Evolutionary conservation across 2,113 vertebrate species (phyloP).

Genomic region (Macrotis lagotis): DNA sequence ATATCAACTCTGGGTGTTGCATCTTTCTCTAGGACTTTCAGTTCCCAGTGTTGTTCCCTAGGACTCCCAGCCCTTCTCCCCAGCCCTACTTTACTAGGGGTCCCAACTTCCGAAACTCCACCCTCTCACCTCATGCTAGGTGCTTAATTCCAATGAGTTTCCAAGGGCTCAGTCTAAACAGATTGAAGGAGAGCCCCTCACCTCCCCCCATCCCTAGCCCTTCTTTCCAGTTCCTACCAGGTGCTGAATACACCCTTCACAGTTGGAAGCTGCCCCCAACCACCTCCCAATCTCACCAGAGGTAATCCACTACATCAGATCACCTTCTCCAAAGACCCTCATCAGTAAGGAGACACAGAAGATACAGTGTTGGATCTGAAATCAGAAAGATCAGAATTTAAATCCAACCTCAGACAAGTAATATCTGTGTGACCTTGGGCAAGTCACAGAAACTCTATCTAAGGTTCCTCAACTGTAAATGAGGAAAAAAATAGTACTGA

Average conservation of each 20-base stretch:
- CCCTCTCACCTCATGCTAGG: neutral
- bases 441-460: neutral
- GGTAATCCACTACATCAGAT: neutral
- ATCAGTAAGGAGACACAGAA: neutral
- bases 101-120: neutral
- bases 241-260: neutral
- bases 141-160: neutral
- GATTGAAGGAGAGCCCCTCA: neutral
- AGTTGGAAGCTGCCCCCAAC: neutral
- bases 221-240: neutral
- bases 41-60: neutral
- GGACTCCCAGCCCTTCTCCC: neutral
- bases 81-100: neutral
- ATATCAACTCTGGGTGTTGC: neutral
- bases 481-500: neutral
- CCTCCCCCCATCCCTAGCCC: neutral
- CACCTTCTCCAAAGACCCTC: neutral
- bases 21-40: neutral
- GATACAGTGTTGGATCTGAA: neutral
- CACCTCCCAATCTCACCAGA: neutral
- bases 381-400: neutral
- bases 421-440: neutral
- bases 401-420: neutral
- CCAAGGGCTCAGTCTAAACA: neutral
- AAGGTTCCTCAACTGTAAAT: neutral